Evolutionary conservation across 1,140 invertebrate genomes (phyloP), one percentile per base, ranked within the genome.

Genomic region (Bombus affinis): DNA sequence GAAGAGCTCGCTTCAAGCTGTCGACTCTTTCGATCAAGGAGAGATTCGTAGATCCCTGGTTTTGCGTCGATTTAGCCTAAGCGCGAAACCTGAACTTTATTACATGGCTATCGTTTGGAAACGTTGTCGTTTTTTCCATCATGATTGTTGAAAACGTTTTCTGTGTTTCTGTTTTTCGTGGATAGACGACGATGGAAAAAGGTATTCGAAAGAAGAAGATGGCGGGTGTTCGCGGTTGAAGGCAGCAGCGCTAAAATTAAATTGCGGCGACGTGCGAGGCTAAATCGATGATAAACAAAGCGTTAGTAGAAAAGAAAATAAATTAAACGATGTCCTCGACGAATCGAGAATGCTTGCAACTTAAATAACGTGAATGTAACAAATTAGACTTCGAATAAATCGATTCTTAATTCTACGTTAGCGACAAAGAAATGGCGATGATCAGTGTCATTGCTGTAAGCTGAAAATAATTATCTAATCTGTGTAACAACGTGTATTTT

Each of bases 1-100:
- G 78, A 65, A 91, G 86, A 68, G 81, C 92, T 84, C 93, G 91
- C 89, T 92, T 93, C 87, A 92, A 90, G 88, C 86, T 90, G 80
- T 88, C 93, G 83, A 92, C 90, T 90, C 93, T 94, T 86, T 94
- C 92, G 92, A 93, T 87, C 86, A 91, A 89, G 71, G 93, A 88
- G 83, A 92, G 91, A 91, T 91, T 88, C 79, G 91, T 70, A 78
- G 88, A 77, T 91, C 91, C 92, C 92, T 93, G 92, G 89, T 77
- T 92, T 92, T 92, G 81, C 78, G 91, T 89, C 81, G 92, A 80
- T 90, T 91, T 94, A 87, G 91, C 92, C 93, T 95, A 94, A 83
- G 89, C 92, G 92, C 91, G 92, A 93, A 94, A 94, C 89, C 90
- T 91, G 81, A 91, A 66, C 84, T 92, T 94, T 93, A 93, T 92